Evolutionary conservation across 2,888 invertebrate species (phyloP).

Genomic region (Onchidella celtica): DNA sequence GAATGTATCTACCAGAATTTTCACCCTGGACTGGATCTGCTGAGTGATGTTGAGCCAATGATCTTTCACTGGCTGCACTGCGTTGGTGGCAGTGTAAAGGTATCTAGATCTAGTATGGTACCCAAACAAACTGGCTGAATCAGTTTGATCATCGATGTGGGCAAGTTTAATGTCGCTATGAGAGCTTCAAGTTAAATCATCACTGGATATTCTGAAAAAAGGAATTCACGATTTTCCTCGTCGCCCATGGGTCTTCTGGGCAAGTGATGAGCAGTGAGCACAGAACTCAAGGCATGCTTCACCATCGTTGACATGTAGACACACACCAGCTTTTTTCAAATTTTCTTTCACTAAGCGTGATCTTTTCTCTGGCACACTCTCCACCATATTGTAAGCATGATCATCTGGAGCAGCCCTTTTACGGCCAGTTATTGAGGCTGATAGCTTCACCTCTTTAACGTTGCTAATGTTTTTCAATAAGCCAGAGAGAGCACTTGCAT

Average conservation of each 20-base stretch:
- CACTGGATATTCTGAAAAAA: too few species aligned
- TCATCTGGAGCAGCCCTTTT: slow-evolving; percentile 67
- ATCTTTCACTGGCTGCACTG: too few species aligned
- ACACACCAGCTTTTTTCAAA: slow-evolving; percentile 68
- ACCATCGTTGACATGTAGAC: slow-evolving; percentile 73
- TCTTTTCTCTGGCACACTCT: slow-evolving; percentile 42
- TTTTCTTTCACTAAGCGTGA: slow-evolving; percentile 5
- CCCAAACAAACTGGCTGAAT: too few species aligned
- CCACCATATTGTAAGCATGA: slow-evolving; percentile 52
- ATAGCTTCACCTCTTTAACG: slow-evolving; percentile 65
- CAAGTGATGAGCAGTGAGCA: slow-evolving; percentile 68
- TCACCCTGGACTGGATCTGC: too few species aligned
- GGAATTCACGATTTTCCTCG: neutral
- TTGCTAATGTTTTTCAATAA: slow-evolving; percentile 73
- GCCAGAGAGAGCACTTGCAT: slow-evolving; percentile 72
- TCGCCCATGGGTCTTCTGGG: slow-evolving; percentile 45
- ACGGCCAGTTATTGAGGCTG: slow-evolving; percentile 60
- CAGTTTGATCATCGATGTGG: too few species aligned
- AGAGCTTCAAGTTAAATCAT: too few species aligned
- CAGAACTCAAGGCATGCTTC: slow-evolving; percentile 75
- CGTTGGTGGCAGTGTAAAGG: too few species aligned
- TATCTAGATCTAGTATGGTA: too few species aligned
- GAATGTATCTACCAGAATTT: too few species aligned
- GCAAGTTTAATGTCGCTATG: too few species aligned
- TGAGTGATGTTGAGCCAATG: too few species aligned